phyloP scores from a whole-genome alignment of 2,113 vertebrate genomes.

The Chloroceryle aenea region DNA sequence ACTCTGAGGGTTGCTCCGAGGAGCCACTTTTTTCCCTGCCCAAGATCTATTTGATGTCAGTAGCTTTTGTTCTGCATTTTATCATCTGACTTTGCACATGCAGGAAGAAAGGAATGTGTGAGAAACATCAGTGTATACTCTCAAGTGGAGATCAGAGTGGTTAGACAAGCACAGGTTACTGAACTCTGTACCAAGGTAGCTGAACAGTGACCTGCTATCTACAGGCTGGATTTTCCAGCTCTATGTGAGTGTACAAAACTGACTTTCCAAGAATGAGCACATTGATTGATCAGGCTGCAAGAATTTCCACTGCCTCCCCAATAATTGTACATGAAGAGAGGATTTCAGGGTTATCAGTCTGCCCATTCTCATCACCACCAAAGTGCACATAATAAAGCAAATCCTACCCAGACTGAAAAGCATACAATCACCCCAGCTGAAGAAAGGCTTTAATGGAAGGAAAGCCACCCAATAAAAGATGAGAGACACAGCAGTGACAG shows the following conservation, averaged over 20 bases:
- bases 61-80: not conserved
- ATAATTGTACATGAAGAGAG: not conserved
- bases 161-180: not conserved
- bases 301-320: not conserved
- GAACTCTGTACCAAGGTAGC: not conserved
- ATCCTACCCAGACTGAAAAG: not conserved
- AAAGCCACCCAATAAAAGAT: not conserved
- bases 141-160: not conserved
- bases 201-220: not conserved
- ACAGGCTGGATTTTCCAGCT: not conserved
- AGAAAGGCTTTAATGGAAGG: not conserved
- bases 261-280: not conserved
- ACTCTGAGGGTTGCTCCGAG: not conserved
- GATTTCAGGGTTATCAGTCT: not conserved
- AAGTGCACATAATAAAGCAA: not conserved
- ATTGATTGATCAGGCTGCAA: not conserved
- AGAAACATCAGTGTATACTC: not conserved
- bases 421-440: not conserved
- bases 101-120: not conserved
- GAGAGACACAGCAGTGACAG: rapidly evolving
- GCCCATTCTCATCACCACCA: not conserved
- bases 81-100: rapidly evolving
- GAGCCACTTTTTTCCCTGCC: not conserved
- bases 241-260: not conserved
- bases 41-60: not conserved